Evolutionary conservation across 1,140 invertebrate species (phyloP), one percentile per base, ranked within the genome.

Genomic region (Contarinia nasturtii): DNA sequence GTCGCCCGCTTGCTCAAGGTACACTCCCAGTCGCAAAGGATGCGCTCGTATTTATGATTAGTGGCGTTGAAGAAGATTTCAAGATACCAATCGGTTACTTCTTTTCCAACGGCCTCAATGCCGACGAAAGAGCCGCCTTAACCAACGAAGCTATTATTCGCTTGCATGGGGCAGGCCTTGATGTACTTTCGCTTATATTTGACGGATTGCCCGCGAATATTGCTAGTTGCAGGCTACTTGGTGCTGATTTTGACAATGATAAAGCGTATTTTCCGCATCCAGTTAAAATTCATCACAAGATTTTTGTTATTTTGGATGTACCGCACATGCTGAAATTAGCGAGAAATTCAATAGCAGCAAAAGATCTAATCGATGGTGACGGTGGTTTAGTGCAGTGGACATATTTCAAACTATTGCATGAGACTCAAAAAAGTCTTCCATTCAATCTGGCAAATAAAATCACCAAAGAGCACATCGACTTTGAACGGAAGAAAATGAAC

Each of bases 31-130:
- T 18, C 7, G 37, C 37, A 4, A 40, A n/a, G 7, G 12, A 40
- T 15, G 37, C 37, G 3, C 62, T 33, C 50, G 64, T 51, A 7
- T 15, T 40, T 15, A 40, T 40, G 37, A 40, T 40, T n/a, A 40
- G 14, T 40, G 37, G 14, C 3, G 17, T 40, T 18, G 12, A 40
- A 15, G 37, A n/a, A 7, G 14, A 40, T 14, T 40, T 40, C 17
- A 40, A 40, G 12, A 40, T 40, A 15, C 37, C 37, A 4, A 12
- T 40, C 3, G 14, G 4, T 3, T 40, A 40, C 17, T 40, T 40
- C 12, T 40, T 40, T 4, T 3, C 14, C 14, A 40, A 40, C 3
- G 37, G 37, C 3, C 14, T 18, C 4, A 40, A 3, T 5, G 37
- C 37, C 3, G 37, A 40, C 7, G 37, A 40, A 18, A n/a, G 12